Evolutionary conservation across 2,797 vertebrate genomes (phyloP), one percentile per base, ranked within the genome.

Genomic region (Premnoplex brunnescens): DNA sequence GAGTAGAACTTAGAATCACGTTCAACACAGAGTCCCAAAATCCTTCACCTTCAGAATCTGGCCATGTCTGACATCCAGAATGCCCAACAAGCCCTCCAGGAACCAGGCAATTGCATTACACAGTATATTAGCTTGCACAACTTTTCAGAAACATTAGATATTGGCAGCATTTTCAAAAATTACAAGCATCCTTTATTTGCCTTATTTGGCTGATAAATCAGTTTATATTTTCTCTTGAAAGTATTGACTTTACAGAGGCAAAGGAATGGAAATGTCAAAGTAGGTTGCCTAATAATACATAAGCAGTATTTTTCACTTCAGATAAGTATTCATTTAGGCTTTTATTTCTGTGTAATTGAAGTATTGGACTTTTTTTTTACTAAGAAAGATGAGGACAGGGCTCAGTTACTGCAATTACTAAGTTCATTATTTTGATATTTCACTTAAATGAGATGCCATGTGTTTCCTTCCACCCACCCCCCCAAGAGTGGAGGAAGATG

Each of bases 401-500:
- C 60, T 85, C 24, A 54, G 72, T 91, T 85, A 72, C 13, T 92
- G 52, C 49, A 67, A 9, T 92, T 83, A 58, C 39, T 5, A 62
- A 83, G 37, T 43, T 88, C 34, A 23, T 91, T 85, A 63, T 91
- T 95, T 85, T 85, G 63, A 30, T 91, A 56, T 44, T 74, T 93
- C 27, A 56, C 26, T 82, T 85, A 63, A 78, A 71, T 51, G 30
- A 36, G 67, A 56, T 92, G 60, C 75, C n/a, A 30, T 89, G 84
- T 84, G 41, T 78, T 93, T 91, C 82, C 48, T 69, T 44, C 77
- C 23, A 20, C 26, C 55, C 68, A 58, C 41, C 8, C 7, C 24
- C 7, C 6, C 11, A 43, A 17, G 26, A 74, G 60, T 39, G 66
- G 51, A 77, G 52, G 69, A 81, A 90, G 34, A 48, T 91, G 69